These are phyloP conservation scores for Huso huso DNA, from an alignment of 2,797 vertebrate genomes.

Conservation along the genomic window DNA sequence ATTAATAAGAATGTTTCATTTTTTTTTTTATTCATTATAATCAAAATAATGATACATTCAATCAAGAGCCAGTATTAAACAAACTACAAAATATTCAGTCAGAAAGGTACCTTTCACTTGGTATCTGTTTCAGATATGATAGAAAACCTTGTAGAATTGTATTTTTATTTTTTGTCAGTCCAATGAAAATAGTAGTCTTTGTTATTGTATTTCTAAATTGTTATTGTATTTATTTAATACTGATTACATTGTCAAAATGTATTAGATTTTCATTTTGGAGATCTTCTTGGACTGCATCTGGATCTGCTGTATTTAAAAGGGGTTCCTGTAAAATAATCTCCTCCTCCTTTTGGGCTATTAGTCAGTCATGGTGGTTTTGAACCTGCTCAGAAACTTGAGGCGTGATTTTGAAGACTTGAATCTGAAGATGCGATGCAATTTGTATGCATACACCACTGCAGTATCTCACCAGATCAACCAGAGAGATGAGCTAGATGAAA, in stretches of 20 bases:
- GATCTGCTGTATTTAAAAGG: constrained; percentile 35
- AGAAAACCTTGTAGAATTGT: too few species aligned
- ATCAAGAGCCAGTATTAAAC: too few species aligned
- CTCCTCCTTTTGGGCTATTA: constrained; percentile 79
- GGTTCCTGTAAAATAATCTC: constrained; percentile 21
- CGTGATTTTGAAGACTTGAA: constrained; percentile 85
- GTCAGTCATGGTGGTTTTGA: constrained; percentile 79
- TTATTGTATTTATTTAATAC: too few species aligned
- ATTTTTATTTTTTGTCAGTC: too few species aligned
- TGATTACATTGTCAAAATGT: constrained; percentile 61
- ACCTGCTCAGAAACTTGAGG: constrained; percentile 66
- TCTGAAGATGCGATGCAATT: constrained; percentile 86
- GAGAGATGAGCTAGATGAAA: constrained; percentile 69
- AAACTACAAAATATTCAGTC: too few species aligned
- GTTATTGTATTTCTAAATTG: too few species aligned
- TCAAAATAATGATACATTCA: too few species aligned
- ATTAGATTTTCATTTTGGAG: constrained; percentile 45
- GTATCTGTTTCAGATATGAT: too few species aligned
- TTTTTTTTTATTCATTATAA: too few species aligned
- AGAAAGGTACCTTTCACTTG: too few species aligned
- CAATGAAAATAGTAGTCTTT: too few species aligned
- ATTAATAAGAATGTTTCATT: too few species aligned
- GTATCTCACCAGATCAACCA: constrained; percentile 82
- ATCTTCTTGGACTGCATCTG: constrained; percentile 54
- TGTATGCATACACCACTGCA: constrained; percentile 84